Base-by-base conservation (phyloP, 2,113 vertebrate species). In the Oncorhynchus masou region DNA sequence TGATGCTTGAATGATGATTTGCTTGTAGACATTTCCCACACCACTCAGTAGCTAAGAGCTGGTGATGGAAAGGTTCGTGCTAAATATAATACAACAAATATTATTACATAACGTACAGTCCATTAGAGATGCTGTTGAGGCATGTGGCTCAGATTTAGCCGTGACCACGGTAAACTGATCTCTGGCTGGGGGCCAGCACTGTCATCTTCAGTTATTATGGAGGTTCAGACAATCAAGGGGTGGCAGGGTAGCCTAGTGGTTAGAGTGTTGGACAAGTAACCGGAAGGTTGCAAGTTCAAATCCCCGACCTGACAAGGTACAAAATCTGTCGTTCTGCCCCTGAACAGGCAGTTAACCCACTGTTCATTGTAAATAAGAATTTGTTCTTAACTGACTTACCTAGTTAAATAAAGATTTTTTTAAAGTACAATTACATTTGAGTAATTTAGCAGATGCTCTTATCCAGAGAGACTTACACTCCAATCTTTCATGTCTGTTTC, bases 81-180 rank as follows among this genome's bases (percentile, higher is more conserved):
- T 79, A 75, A 77, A 76, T 80, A 73, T 85, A 84, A 88, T 85
- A 87, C 86, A 85, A 86, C 76, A 86, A 86, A 88, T 88, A 81
- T 86, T 88, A 88, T 69, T 84, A 78, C 75, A 78, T 51, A 74
- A 75, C 84, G 83, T 73, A 81, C 3, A 45, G 54, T 82, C 71
- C 84, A 76, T 84, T 84, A 81, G 31, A 74, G 74, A 74, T 84
- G 77, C 59, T 67, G 78, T 69, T 71, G 67, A 80, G 51, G 31
- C 85, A 86, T 88, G 81, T 87, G 87, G 86, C 79, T 87, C 79
- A 77, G 59, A 83, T 89, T 89, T 84, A 72, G 49, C 68, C 79
- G 73, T 85, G 83, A 79, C 87, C 79, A 79, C 74, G 73, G 70
- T 54, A 75, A 78, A 85, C 69, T 74, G 70, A 75, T 70, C 62